These are phyloP conservation scores for Syrista parreyssii DNA, from an alignment of 2,888 invertebrate species.

Conservation along the genomic window DNA sequence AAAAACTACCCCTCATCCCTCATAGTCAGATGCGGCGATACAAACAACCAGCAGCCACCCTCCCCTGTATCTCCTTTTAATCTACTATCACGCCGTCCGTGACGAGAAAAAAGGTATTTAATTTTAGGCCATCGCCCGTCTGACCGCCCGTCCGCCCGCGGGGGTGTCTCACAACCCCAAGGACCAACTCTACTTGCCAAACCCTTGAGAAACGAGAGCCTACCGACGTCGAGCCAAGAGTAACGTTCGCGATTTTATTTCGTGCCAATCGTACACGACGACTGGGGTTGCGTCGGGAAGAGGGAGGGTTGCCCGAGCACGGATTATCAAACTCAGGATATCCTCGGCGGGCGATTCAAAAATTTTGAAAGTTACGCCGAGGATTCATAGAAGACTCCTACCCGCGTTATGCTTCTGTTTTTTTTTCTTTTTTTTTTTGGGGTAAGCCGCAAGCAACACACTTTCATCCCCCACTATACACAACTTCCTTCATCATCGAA, in stretches of 20 bases:
- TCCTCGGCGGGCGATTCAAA: conserved; percentile 54
- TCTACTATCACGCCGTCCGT: background rate
- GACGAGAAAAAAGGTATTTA: background rate
- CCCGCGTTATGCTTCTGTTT: conserved; percentile 65
- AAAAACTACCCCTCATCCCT: background rate
- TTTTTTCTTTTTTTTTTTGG: background rate
- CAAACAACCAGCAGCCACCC: background rate
- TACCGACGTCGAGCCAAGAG: background rate
- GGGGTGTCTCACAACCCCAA: background rate
- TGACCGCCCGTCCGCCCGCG: too few relatives aligned
- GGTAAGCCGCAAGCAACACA: conserved; percentile 6
- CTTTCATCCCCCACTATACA: background rate
- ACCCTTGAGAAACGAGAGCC: background rate
- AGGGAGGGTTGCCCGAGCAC: conserved; percentile 20
- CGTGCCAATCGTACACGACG: background rate
- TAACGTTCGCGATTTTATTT: background rate
- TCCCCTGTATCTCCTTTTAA: background rate
- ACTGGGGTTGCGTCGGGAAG: background rate
- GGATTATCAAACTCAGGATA: conserved; percentile 59
- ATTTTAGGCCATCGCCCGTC: background rate
- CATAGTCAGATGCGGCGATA: background rate
- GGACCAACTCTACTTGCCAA: background rate
- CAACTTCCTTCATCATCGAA: background rate
- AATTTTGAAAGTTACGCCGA: conserved; percentile 52
- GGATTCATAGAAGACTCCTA: conserved; percentile 64